Evolutionary conservation across 2,797 vertebrate species (phyloP).

Genomic region (Protosalanx chinensis): DNA sequence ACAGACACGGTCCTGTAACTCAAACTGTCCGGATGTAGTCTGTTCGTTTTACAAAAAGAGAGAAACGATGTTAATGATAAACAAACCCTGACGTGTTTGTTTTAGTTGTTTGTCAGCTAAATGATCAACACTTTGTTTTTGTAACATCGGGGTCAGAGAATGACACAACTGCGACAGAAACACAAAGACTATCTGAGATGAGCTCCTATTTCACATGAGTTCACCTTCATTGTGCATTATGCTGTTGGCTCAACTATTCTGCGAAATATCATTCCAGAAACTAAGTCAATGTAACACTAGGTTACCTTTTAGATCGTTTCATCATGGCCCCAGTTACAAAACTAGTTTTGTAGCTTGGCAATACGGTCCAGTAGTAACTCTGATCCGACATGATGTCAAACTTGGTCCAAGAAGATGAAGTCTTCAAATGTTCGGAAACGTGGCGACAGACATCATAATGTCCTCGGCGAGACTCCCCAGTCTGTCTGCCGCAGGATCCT

Average conservation of each 20-base stretch:
- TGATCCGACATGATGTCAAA: slow-evolving; percentile 70
- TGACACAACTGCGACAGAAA: slow-evolving; percentile 14
- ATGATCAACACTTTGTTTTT: slow-evolving; percentile 52
- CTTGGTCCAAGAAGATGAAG: slow-evolving; percentile 21
- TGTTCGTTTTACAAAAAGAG: slow-evolving; percentile 26
- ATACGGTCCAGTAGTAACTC: slow-evolving; percentile 77
- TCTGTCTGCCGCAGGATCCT: slow-evolving; percentile 56
- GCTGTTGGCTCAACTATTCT: not conserved
- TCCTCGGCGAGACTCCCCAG: slow-evolving; percentile 29
- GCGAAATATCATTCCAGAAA: not conserved
- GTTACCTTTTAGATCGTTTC: slow-evolving; percentile 73
- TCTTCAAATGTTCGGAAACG: slow-evolving; percentile 31
- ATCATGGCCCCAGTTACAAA: slow-evolving; percentile 76
- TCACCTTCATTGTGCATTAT: too few species aligned
- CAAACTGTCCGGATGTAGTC: slow-evolving; percentile 64
- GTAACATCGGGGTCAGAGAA: not conserved
- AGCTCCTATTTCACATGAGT: too few species aligned
- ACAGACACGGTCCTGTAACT: slow-evolving; percentile 72
- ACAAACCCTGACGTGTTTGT: slow-evolving; percentile 13
- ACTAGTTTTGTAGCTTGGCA: slow-evolving; percentile 77
- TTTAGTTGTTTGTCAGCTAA: slow-evolving; percentile 7
- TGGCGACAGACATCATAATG: slow-evolving; percentile 22
- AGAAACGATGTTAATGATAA: slow-evolving; percentile 2
- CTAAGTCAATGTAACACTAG: not conserved
- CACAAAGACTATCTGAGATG: too few species aligned